Evolutionary conservation across 2,888 invertebrate species (phyloP), one percentile per base, ranked within the genome.

Genomic region (Hedychridium roseum): DNA sequence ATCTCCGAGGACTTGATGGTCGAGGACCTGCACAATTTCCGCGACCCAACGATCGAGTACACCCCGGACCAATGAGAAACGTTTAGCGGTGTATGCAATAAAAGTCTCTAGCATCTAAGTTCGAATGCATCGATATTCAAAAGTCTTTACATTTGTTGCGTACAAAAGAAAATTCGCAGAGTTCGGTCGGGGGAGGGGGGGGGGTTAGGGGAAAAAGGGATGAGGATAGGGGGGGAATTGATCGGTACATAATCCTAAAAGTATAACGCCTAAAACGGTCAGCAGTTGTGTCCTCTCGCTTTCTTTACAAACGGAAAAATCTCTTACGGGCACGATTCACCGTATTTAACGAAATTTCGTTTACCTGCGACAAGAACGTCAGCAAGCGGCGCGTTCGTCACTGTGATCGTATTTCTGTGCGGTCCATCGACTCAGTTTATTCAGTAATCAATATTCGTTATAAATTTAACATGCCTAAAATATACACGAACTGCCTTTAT

Each of bases 1-100:
- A 60, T 84, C 23, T 83, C 85, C 1, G 88, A 92, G 64, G 92
- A 97, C 70, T 83, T 91, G 56, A 91, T 85, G 80, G 87, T 87
- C 70, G 87, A 90, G 26, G 83, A 86, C 18, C 78, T 96, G 32
- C 94, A 94, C 79, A 81, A 81, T 21, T 94, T 93, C 77, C 82
- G 83, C 51, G 84, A 86, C 50, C 85, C 89, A 37, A 86, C 91
- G 1, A 87, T 94, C 64, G 81, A 83, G 50, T 91, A 82, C 79
- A 79, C 83, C 64, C 81, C 81, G 48, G 81, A 82, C 50, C 60
- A 14, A 15, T 31, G 12, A 31, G 9, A 2, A 14, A 6, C 11
- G 11, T 28, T 28, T 5, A n/a, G 3, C 4, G 6, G 11, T n/a
- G 3, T 27, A 27, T 27, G 9, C 12, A 12, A 31, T 12, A 12